These are phyloP conservation scores for Aurelia aurita complex sp. Pacific DNA, from an alignment of 30 jellyfish, hydroid and myxozoan species.

Conservation along the genomic window DNA sequence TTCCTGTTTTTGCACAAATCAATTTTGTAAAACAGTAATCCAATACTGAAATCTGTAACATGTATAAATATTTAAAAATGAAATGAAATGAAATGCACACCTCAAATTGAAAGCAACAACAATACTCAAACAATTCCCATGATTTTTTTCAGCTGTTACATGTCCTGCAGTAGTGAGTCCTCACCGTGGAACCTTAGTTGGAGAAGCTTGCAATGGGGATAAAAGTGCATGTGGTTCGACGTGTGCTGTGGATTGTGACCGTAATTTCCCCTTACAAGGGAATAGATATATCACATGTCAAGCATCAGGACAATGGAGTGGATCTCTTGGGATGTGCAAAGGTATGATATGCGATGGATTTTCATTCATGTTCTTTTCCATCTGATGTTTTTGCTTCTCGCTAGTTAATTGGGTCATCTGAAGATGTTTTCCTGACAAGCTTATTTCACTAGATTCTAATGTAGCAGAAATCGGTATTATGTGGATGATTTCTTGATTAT, in stretches of 20 bases:
- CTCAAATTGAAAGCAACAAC: background rate
- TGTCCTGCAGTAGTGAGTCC: slow-evolving; percentile 79
- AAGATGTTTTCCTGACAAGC: too few species aligned
- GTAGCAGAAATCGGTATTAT: too few species aligned
- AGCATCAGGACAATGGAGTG: slow-evolving; percentile 78
- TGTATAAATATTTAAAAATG: too few species aligned
- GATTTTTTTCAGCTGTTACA: slow-evolving; percentile 42
- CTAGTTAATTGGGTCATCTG: too few species aligned
- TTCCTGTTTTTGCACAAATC: too few species aligned
- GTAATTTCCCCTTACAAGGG: slow-evolving; percentile 74
- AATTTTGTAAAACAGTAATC: too few species aligned
- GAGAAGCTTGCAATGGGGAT: slow-evolving; percentile 85
- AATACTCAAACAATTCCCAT: too few species aligned
- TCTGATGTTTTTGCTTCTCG: too few species aligned
- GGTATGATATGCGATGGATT: slow-evolving; percentile 26
- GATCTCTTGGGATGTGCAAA: slow-evolving; percentile 76
- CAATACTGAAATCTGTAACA: too few species aligned
- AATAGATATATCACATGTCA: slow-evolving; percentile 70
- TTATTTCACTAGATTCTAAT: too few species aligned
- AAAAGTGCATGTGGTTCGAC: slow-evolving; percentile 69
- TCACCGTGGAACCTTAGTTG: slow-evolving; percentile 47
- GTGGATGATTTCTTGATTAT: too few species aligned
- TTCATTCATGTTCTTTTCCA: too few species aligned
- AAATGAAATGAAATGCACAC: background rate
- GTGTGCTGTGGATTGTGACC: slow-evolving; percentile 72